These are phyloP conservation scores for Cordilura impudica DNA, from an alignment of 2,888 invertebrate genomes.

Conservation along the genomic window DNA sequence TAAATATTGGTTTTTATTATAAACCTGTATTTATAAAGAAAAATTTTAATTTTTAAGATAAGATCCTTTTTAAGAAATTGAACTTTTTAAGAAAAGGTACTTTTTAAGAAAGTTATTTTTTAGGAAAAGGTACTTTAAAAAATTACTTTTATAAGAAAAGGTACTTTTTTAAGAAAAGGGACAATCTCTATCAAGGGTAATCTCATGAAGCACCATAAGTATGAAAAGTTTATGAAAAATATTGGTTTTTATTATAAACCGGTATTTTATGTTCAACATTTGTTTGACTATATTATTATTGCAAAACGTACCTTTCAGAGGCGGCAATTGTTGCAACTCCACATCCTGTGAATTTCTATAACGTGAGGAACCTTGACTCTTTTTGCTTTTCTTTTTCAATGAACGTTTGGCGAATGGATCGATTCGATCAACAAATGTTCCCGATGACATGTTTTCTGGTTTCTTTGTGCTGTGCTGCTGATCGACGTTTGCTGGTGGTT, in stretches of 20 bases:
- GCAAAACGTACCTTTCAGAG: constrained; percentile 99
- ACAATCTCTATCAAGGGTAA: not conserved
- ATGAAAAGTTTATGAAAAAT: too few species aligned
- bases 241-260: too few species aligned
- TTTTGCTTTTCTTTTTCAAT: constrained; percentile 98
- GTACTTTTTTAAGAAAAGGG: not conserved
- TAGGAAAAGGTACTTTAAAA: too few species aligned
- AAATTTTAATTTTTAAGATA: too few species aligned
- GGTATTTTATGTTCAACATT: too few species aligned
- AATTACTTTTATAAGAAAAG: not conserved
- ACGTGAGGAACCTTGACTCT: constrained; percentile 98
- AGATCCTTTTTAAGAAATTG: too few species aligned
- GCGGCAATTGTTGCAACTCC: constrained; percentile 96
- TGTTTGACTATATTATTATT: too few species aligned
- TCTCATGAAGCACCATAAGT: not conserved
- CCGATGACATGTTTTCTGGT: constrained; percentile 81
- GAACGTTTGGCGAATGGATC: constrained; percentile 99
- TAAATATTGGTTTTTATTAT: too few species aligned
- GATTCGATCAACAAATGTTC: constrained; percentile 98
- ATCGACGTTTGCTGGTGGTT: constrained; percentile 14
- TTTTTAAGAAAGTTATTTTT: too few species aligned
- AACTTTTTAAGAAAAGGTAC: too few species aligned
- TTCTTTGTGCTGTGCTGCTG: constrained; percentile 61
- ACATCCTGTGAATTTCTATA: constrained; percentile 99
- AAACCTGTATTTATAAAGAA: too few species aligned